Percentiles rank a stretch among this genome's conserved stretches.
These are phyloP conservation scores for Emmelina monodactyla DNA, from an alignment of 2,888 invertebrate genomes.

Conservation along the genomic window DNA sequence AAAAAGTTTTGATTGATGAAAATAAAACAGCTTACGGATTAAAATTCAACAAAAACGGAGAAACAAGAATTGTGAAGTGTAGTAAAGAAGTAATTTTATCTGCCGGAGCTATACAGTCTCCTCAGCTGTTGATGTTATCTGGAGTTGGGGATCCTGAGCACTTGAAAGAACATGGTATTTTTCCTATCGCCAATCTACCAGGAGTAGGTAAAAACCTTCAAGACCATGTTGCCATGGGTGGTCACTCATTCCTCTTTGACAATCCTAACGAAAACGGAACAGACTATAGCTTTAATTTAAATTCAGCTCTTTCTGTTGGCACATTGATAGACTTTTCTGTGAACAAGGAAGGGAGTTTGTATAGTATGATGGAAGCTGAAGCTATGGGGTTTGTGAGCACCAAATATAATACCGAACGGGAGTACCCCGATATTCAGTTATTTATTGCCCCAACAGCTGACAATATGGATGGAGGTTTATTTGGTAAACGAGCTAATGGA, in stretches of 20 bases:
- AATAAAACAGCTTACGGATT: conserved; percentile 73
- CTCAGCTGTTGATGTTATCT: conserved; percentile 86
- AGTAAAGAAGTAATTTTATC: conserved; percentile 83
- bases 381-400: conserved; percentile 81
- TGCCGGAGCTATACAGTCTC: conserved; percentile 84
- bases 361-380: conserved; percentile 80
- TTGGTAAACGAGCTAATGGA: conserved; percentile 74
- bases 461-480: conserved; percentile 79
- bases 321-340: conserved; percentile 70
- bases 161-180: conserved; percentile 67
- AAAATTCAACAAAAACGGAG: conserved; percentile 66
- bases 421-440: conserved; percentile 82
- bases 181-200: conserved; percentile 67
- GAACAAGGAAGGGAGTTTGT: conserved; percentile 70
- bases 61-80: conserved; percentile 64
- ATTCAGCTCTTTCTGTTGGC: conserved; percentile 67
- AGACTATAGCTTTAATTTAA: conserved; percentile 73
- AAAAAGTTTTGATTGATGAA: conserved; percentile 71
- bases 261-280: conserved; percentile 64
- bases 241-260: conserved; percentile 76
- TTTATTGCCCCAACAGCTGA: conserved; percentile 79
- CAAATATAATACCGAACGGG: conserved; percentile 70
- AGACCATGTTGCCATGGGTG: conserved; percentile 84
- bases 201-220: conserved; percentile 85
- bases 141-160: conserved; percentile 78